phyloP scores from a whole-genome alignment of 2,113 vertebrate genomes.

The Pomatorhinus ruficollis region DNA sequence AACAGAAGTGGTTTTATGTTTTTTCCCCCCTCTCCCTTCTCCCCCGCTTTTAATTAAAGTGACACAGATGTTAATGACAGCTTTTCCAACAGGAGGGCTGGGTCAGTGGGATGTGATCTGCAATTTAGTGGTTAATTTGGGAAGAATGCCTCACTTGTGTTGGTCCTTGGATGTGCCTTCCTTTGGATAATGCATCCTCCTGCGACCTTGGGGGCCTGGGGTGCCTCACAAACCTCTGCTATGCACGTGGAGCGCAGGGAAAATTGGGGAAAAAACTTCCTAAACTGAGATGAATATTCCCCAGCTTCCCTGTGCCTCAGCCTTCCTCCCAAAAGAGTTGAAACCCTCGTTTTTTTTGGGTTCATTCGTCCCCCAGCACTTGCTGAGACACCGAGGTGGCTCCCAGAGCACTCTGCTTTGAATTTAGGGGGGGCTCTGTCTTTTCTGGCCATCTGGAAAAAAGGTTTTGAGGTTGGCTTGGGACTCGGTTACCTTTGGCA shows the following conservation, averaged over 20 bases:
- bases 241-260: neutral
- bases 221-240: neutral
- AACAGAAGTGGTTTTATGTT: neutral
- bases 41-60: neutral
- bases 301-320: neutral
- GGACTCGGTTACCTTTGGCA: neutral
- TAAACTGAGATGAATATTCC: neutral
- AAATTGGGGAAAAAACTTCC: rapidly evolving
- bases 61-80: neutral
- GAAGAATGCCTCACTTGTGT: neutral
- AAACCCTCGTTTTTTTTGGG: neutral
- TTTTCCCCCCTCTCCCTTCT: neutral
- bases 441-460: neutral
- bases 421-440: neutral
- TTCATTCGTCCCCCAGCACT: neutral
- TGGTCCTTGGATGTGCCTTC: conserved; percentile 16
- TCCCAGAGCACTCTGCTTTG: neutral
- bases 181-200: neutral
- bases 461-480: neutral
- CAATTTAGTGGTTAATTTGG: neutral
- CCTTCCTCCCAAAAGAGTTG: neutral
- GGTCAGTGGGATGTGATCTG: neutral
- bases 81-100: neutral
- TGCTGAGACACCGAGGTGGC: neutral
- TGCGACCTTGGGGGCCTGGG: neutral